Conservation (phyloP, 2,888 invertebrate species). For the Chymomyza caudatula region DNA sequence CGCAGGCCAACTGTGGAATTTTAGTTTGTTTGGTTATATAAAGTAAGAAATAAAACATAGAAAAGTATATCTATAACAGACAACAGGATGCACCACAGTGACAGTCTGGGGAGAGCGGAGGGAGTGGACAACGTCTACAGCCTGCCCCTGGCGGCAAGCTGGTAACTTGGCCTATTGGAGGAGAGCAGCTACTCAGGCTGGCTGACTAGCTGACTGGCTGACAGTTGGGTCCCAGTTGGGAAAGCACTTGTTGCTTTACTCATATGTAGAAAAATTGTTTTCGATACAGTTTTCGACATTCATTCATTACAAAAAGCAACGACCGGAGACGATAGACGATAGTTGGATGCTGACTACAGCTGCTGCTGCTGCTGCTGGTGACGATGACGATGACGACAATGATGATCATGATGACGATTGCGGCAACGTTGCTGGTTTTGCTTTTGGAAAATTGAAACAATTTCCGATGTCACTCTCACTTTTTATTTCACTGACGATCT, state of each 20-base stretch:
- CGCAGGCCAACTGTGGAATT: conserved; percentile 4
- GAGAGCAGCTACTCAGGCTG: conserved; percentile 22
- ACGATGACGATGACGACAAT: conserved; percentile 34
- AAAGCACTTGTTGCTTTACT: conserved; percentile 47
- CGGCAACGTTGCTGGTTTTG: conserved; percentile 42
- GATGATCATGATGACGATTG: conserved; percentile 16
- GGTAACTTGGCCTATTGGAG: conserved; percentile 22
- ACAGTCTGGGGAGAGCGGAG: neutral
- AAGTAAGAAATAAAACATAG: conserved; percentile 68
- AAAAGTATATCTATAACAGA: conserved; percentile 60
- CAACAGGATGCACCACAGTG: conserved; percentile 59
- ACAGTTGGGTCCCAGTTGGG: conserved; percentile 41
- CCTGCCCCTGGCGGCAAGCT: conserved; percentile 28
- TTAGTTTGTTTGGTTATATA: conserved; percentile 55
- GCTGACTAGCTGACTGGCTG: conserved; percentile 40
- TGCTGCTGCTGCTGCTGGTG: conserved; percentile 12
- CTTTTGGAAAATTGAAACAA: conserved; percentile 76
- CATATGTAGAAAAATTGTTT: conserved; percentile 64
- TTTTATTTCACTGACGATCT: conserved; percentile 43
- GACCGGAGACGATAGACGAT: conserved; percentile 21
- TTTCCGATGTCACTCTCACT: conserved; percentile 78
- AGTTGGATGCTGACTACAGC: conserved; percentile 3
- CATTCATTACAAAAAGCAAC: conserved; percentile 62
- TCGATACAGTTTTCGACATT: conserved; percentile 77
- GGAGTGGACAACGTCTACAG: conserved; percentile 14